Conservation (phyloP, 2,797 vertebrate genomes). For the Microctenopoma stevenorrisi region DNA sequence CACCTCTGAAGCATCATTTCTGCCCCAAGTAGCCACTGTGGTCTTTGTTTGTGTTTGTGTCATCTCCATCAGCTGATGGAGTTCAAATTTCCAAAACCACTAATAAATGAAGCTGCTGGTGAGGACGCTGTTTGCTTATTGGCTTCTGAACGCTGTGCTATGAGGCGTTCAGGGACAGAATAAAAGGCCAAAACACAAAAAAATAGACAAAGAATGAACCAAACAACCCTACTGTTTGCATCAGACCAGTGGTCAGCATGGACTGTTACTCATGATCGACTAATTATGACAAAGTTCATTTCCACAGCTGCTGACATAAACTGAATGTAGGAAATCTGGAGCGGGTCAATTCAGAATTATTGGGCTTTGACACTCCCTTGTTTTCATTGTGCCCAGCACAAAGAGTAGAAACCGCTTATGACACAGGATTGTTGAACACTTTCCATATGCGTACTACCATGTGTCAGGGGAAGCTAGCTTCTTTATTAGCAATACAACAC, state of each 20-base stretch:
- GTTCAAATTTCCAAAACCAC: no score
- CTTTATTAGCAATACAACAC: constrained; percentile 18
- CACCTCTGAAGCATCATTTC: not conserved
- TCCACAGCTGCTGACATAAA: not conserved
- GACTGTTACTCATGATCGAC: no score
- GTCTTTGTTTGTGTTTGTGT: not conserved
- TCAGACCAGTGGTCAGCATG: no score
- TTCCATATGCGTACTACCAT: not conserved
- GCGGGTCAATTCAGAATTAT: not conserved
- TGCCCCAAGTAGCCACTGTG: not conserved
- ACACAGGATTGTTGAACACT: not conserved
- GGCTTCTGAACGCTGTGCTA: no score
- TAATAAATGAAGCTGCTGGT: no score
- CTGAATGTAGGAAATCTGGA: not conserved
- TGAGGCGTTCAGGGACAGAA: no score
- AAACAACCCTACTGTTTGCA: no score
- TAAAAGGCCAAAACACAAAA: no score
- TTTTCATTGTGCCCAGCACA: constrained; percentile 65
- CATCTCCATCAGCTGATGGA: no score
- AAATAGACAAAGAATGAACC: no score
- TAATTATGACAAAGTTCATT: no score
- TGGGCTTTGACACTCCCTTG: constrained; percentile 1
- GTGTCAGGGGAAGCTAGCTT: constrained; percentile 10
- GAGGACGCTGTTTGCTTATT: no score
- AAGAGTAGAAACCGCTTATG: constrained; percentile 31